Evolutionary conservation across 2,888 invertebrate species (phyloP).

Genomic region (Crossocerus cetratus): DNA sequence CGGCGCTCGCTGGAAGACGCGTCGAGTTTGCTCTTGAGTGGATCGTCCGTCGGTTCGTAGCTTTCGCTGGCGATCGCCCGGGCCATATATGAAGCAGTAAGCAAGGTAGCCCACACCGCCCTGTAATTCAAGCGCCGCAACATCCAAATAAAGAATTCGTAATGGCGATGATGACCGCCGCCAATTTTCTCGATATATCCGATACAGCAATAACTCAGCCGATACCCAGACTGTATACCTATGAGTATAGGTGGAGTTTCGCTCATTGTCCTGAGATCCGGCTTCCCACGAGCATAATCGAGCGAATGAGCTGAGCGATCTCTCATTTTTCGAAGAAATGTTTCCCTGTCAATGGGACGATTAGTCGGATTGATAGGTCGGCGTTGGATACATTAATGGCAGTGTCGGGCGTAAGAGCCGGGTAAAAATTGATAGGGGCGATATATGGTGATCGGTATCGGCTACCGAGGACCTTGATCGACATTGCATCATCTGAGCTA

Average conservation of each 20-base stretch:
- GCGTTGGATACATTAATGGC: too few relatives aligned
- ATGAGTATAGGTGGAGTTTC: constrained; percentile 43
- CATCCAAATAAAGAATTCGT: constrained; percentile 76
- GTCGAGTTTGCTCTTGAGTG: constrained; percentile 26
- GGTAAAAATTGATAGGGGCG: too few relatives aligned
- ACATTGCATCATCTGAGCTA: constrained; percentile 5
- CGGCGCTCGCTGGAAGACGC: too few relatives aligned
- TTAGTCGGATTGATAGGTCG: too few relatives aligned
- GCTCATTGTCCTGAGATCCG: constrained; percentile 56
- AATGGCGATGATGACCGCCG: constrained; percentile 76
- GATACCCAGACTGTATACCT: constrained; percentile 42
- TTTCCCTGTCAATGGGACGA: too few relatives aligned
- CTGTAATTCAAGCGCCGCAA: constrained; percentile 74
- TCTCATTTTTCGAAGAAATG: too few relatives aligned
- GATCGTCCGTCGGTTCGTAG: constrained; percentile 57
- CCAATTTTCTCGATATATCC: constrained; percentile 74
- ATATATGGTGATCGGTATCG: too few relatives aligned
- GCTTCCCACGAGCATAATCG: too few relatives aligned
- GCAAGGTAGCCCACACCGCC: constrained; percentile 74
- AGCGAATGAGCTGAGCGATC: too few relatives aligned
- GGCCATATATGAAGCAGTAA: constrained; percentile 73
- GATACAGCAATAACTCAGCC: constrained; percentile 72
- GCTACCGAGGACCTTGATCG: neutral
- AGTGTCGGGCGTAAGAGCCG: too few relatives aligned
- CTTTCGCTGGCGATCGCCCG: constrained; percentile 63